These are phyloP conservation scores for Leucoma salicis DNA, from an alignment of 2,888 invertebrate genomes.

Conservation along the genomic window DNA sequence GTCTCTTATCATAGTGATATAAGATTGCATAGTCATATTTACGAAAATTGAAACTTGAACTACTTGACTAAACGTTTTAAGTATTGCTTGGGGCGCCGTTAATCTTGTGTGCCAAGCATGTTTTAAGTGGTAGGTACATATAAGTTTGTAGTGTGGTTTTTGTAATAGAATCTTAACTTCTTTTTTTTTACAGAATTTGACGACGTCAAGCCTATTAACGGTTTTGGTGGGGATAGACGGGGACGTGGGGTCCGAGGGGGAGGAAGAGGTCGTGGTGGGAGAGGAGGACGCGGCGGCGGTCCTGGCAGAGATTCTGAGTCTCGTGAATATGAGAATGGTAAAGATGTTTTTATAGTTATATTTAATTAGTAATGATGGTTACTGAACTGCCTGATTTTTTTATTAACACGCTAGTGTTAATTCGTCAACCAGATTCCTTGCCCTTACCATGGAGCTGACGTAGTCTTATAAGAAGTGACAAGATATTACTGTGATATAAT, in stretches of 20 bases:
- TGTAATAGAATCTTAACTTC: slow-evolving; percentile 1
- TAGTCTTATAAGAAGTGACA: no score
- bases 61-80: no score
- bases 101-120: neutral
- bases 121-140: neutral
- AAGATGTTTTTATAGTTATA: neutral
- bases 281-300: slow-evolving; percentile 60
- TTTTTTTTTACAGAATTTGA: slow-evolving; percentile 27
- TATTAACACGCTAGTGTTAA: no score
- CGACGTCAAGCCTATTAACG: slow-evolving; percentile 50
- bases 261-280: slow-evolving; percentile 52
- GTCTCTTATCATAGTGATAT: no score
- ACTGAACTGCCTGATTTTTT: no score
- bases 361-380: no score
- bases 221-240: slow-evolving; percentile 59
- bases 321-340: slow-evolving; percentile 48
- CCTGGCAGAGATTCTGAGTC: slow-evolving; percentile 48
- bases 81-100: no score
- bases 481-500: no score
- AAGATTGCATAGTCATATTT: no score
- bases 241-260: slow-evolving; percentile 63
- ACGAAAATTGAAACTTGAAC: no score
- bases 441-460: no score
- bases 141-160: neutral
- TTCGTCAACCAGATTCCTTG: no score